Evolutionary conservation across 1,140 invertebrate species (phyloP).

Genomic region (Diuraphis noxia): DNA sequence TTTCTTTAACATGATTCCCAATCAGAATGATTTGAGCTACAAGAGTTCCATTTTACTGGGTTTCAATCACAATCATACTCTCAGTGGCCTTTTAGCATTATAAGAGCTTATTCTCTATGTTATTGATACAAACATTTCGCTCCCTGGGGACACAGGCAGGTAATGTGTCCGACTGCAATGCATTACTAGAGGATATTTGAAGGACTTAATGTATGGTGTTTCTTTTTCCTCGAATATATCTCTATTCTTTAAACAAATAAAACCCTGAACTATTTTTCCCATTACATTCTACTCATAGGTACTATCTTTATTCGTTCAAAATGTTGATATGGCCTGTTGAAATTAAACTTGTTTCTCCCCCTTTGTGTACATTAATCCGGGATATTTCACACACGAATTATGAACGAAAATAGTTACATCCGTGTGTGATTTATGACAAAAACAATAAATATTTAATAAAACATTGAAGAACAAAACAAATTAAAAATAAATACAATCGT

Average conservation of each 20-base stretch:
- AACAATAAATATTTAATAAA: neutral
- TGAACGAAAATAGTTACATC: neutral
- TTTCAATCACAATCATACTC: constrained; percentile 12
- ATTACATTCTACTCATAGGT: neutral
- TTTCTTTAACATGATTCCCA: neutral
- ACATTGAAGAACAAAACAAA: neutral
- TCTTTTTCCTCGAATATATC: neutral
- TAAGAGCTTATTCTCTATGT: neutral
- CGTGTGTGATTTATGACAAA: neutral
- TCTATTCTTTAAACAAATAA: neutral
- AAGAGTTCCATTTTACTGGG: constrained; percentile 17
- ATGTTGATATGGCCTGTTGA: neutral
- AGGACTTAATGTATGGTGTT: neutral
- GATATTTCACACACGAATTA: neutral
- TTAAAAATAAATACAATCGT: neutral
- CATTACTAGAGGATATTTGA: neutral
- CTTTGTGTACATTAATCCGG: neutral
- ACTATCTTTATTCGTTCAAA: neutral
- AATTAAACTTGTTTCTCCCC: neutral
- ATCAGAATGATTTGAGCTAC: neutral
- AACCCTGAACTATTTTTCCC: neutral
- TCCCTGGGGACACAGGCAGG: neutral
- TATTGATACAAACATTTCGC: neutral
- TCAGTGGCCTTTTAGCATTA: neutral
- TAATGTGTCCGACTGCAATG: neutral